Evolutionary conservation across 2,797 vertebrate genomes (phyloP).

Genomic region (Pseudochaenichthys georgianus): DNA sequence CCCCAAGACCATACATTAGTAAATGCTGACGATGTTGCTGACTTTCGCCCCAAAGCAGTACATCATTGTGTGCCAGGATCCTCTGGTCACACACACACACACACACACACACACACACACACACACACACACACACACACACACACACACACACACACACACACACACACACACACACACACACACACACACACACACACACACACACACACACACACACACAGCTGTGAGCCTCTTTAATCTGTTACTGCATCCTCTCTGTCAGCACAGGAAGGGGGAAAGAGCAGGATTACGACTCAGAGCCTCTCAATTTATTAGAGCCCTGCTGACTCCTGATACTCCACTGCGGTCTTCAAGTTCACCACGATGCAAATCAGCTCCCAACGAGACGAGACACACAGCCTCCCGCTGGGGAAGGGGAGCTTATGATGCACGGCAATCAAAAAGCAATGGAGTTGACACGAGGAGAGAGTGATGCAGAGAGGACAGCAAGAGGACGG

Average conservation of each 20-base stretch:
- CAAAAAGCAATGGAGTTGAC: constrained; percentile 27
- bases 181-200: constrained; percentile 27
- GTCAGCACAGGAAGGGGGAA: constrained; percentile 60
- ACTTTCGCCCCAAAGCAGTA: constrained; percentile 34
- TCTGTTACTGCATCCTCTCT: constrained; percentile 66
- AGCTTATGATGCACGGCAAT: constrained; percentile 28
- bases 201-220: constrained; percentile 30
- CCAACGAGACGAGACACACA: constrained; percentile 12
- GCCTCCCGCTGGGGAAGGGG: neutral
- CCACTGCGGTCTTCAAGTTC: constrained; percentile 37
- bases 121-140: too few species aligned
- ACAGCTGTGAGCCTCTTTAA: constrained; percentile 63
- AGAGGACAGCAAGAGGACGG: constrained; percentile 11
- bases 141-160: too few species aligned
- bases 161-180: too few species aligned
- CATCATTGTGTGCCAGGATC: constrained; percentile 49
- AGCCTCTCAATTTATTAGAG: constrained; percentile 65
- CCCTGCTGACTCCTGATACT: constrained; percentile 59
- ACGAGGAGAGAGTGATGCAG: constrained; percentile 17
- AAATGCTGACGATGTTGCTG: constrained; percentile 36
- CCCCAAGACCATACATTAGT: constrained; percentile 21
- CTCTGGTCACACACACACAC: too few species aligned
- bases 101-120: too few species aligned
- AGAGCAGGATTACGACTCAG: constrained; percentile 60
- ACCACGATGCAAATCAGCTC: constrained; percentile 50